Evolutionary conservation across 2,888 invertebrate genomes (phyloP), one percentile per base, ranked within the genome.

Genomic region (Apomyelois bistriatella): DNA sequence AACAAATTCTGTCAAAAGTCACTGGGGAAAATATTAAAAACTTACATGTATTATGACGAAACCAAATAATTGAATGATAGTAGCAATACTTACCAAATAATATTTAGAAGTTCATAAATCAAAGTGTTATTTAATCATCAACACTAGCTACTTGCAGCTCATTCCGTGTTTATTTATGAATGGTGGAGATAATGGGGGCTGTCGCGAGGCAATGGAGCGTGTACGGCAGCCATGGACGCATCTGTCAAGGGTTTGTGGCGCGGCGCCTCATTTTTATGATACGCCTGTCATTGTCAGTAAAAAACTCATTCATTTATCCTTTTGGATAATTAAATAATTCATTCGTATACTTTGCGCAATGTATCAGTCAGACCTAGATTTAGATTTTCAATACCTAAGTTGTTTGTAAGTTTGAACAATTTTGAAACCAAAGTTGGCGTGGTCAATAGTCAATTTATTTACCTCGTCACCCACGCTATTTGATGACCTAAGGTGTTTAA

Each of bases 131-230:
- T 32, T 50, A 16, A 51, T 52, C 43, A 52, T 43, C 16, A 28
- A 36, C 12, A 35, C 42, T 52, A 28, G 43, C 36, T 52, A 43
- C 36, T 10, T 16, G 70, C 70, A 71, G 70, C 70, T 62, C 57
- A 62, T 49, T 59, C 35, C 64, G 68, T 69, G 73, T 76, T 74
- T 80, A 76, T 82, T 81, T 76, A 78, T 71, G 66, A 69, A 69
- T 69, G 61, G 58, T 59, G 57, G 57, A 63, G 62, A 70, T 66
- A 72, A 67, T 59, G 66, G 75, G 78, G 76, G 73, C 61, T 61
- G 62, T 59, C 58, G 58, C 54, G 60, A 68, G 70, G 84, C 81
- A 88, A 86, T 85, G 85, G 74, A 71, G 74, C 82, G 83, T 76
- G 68, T 68, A 64, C 62, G 59, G 66, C 59, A 72, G 71, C 76